Percentiles rank a stretch among this genome's conserved stretches.
Conservation (phyloP, 2,113 vertebrate genomes). For the Otis tarda region DNA sequence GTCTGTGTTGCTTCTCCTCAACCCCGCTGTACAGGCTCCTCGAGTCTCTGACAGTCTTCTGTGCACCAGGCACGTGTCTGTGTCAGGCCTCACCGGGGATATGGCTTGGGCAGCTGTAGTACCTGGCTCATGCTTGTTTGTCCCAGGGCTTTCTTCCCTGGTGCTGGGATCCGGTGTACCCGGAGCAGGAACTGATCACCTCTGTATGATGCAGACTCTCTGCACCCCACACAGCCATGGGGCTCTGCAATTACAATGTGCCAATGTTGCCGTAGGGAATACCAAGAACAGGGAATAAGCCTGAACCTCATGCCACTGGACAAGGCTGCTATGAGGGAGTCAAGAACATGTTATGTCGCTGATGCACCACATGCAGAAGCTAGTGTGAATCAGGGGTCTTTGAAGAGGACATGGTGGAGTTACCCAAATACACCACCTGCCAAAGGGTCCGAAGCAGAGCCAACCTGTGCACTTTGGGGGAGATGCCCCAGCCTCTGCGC, state of each 20-base stretch:
- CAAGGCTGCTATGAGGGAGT: background rate
- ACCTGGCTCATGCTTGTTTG: background rate
- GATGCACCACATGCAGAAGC: background rate
- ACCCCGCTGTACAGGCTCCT: background rate
- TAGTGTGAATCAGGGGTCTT: background rate
- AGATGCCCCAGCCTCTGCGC: background rate
- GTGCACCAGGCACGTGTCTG: fast-evolving
- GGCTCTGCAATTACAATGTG: background rate
- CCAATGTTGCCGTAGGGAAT: background rate
- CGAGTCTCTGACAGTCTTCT: background rate
- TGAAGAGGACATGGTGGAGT: background rate
- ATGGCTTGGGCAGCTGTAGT: background rate
- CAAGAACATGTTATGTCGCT: fast-evolving
- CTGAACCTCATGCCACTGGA: background rate
- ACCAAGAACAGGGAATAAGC: background rate
- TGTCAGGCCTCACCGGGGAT: background rate
- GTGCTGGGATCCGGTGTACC: background rate
- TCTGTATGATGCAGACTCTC: background rate
- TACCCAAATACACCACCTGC: background rate
- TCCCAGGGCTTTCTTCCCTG: background rate
- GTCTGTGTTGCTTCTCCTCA: background rate
- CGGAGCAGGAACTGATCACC: background rate
- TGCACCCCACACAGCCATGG: fast-evolving
- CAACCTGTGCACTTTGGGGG: background rate
- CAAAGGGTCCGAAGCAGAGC: background rate